Evolutionary conservation across 1,140 invertebrate genomes (phyloP), one percentile per base, ranked within the genome.

Genomic region (Temnothorax curvispinosus): DNA sequence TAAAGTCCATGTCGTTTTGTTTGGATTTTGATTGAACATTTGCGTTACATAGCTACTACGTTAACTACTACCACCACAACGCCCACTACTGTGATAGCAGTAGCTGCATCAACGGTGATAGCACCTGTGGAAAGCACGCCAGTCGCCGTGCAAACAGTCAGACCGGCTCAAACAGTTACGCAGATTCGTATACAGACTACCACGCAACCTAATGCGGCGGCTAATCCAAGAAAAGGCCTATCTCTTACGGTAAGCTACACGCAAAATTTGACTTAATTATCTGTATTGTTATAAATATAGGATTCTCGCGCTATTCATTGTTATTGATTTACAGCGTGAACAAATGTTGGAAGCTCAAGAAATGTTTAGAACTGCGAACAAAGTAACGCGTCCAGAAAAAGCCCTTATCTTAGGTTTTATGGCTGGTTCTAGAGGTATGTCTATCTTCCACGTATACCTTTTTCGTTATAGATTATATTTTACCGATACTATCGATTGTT

Each of bases 331-430:
- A 62, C 93, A 98, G 97, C 97, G 98, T 94, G 99, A 99, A 94
- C 98, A 99, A 97, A 99, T 99, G 97, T 96, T 98, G 91, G 98
- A 99, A 95, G 99, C 99, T 1, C 98, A 99, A 95, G 98, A 99
- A 94, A 99, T 99, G 98, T 99, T 99, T 96, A 96, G 97, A 81
- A 99, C 98, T 89, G 99, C 99, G 44, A 99, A 99, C 94, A 98
- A 98, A 95, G 98, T 99, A 58, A 99, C 99, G 1, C 95, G 99
- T 89, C 98, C 99, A 3, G 99, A 99, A 92, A 99, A 99, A 94
- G 99, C 99, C 56, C 97, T 99, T 50, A 99, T 99, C 93, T 96
- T 99, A 35, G 99, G 99, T 87, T 99, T 99, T 93, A 99, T 99
- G 98, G 99, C 99, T 89, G 99, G 99, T 2, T 98, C 98, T 7